Percentiles rank a stretch among this genome's conserved stretches.
Evolutionary conservation across 2,113 vertebrate genomes (phyloP).

Genomic region (Ptilorrhoa leucosticta): DNA sequence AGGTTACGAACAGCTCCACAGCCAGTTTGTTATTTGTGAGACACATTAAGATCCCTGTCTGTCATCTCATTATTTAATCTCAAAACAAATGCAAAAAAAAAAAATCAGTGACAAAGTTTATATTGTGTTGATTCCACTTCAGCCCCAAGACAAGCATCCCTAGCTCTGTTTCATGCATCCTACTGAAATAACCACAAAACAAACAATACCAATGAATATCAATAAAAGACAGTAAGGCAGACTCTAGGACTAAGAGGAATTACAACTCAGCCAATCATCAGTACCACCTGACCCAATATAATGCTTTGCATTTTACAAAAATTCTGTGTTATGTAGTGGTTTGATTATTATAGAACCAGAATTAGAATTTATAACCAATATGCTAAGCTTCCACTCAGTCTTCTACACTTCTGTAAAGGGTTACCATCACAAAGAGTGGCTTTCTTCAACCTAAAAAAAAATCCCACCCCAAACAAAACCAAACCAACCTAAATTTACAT

Average conservation of each 20-base stretch:
- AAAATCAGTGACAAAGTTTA: not conserved
- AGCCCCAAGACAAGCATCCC: not conserved
- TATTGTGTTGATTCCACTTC: accelerated
- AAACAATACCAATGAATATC: not conserved
- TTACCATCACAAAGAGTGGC: not conserved
- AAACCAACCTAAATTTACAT: not conserved
- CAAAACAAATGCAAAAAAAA: not conserved
- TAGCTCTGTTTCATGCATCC: not conserved
- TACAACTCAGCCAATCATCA: not conserved
- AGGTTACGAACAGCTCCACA: not conserved
- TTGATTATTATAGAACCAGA: not conserved
- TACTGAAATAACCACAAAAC: not conserved
- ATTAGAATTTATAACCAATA: not conserved
- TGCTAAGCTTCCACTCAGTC: not conserved
- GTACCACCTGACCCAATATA: not conserved
- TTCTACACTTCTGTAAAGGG: not conserved
- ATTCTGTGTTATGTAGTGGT: accelerated
- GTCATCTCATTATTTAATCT: not conserved
- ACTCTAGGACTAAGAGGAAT: not conserved
- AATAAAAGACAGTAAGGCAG: not conserved
- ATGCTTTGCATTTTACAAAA: not conserved
- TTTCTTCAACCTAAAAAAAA: not conserved
- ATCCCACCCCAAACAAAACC: not conserved
- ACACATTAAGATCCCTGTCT: not conserved
- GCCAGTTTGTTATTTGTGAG: not conserved